Evolutionary conservation across 1,140 invertebrate genomes (phyloP), one percentile per base, ranked within the genome.

Genomic region (Lordiphosa stackelbergi): DNA sequence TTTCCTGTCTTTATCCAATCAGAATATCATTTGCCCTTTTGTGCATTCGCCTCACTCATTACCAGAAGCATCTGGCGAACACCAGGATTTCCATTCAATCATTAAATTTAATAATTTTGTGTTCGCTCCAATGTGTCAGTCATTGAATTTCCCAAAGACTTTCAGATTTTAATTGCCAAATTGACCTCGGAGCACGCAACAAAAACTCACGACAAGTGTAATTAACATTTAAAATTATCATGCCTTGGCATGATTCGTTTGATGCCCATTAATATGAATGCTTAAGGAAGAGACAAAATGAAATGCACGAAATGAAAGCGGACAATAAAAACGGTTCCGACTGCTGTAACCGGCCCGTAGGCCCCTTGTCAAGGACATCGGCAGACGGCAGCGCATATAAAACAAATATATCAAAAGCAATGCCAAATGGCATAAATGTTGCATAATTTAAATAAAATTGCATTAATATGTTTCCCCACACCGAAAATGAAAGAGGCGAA

Each of bases 401-500:
- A 54, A 34, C 64, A 69, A 73, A 78, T 78, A 72, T 78, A 78
- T 73, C 64, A 77, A 59, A 53, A 38, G 41, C 51, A 16, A 12
- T 36, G 31, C 52, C 55, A 68, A 40, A 69, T 56, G 56, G 69
- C 74, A 78, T 78, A 73, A 79, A 73, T 78, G 69, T 79, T 65
- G 66, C 61, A 63, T 78, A 73, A 79, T 79, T 79, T 79, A 79
- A 78, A 79, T 79, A 73, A 79, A 79, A 79, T 79, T 79, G 69
- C 74, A 79, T 79, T 79, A 79, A 79, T 79, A 70, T 79, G 74
- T 79, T 31, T 79, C 62, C 60, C 58, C 45, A 56, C 64, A 60
- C 35, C 58, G 4, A 46, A 36, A 22, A 48, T 11, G 35, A 28
- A 65, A 49, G 36, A 36, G 40, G 47, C 40, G 41, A 22, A 56